Conservation (phyloP, 2,797 vertebrate genomes). For the Austrolebias charrua region DNA sequence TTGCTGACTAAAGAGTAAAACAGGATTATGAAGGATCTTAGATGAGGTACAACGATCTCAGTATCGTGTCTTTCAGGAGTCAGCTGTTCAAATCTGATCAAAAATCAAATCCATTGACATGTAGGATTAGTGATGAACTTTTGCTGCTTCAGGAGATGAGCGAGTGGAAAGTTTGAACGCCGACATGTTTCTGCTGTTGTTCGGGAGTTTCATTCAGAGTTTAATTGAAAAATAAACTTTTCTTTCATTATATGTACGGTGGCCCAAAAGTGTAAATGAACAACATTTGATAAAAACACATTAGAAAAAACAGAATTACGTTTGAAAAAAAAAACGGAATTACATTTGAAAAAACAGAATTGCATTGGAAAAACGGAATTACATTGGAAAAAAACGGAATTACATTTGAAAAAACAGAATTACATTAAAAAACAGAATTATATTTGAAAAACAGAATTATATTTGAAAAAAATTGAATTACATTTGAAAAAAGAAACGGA, state of each 20-base stretch:
- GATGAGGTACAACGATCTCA: neutral
- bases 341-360: no score
- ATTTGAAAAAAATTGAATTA: no score
- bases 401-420: no score
- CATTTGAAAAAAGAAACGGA: no score
- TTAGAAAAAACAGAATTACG: neutral
- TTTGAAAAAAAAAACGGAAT: neutral
- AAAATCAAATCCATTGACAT: neutral
- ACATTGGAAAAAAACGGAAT: no score
- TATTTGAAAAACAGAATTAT: no score
- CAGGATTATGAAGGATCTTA: conserved; percentile 14
- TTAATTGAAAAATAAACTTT: neutral
- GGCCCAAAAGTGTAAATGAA: no score
- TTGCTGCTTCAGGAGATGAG: neutral
- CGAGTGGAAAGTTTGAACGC: no score
- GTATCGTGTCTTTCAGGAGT: conserved; percentile 3
- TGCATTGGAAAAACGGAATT: no score
- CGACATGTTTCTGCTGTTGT: neutral
- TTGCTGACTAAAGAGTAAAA: conserved; percentile 8
- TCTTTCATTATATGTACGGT: neutral
- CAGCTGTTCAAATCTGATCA: conserved; percentile 3
- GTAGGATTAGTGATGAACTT: neutral
- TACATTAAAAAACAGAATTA: no score
- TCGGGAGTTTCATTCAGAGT: conserved; percentile 7
- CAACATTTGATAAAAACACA: no score